Conservation (phyloP, 2,113 vertebrate genomes). For the Paramormyrops kingsleyae region DNA sequence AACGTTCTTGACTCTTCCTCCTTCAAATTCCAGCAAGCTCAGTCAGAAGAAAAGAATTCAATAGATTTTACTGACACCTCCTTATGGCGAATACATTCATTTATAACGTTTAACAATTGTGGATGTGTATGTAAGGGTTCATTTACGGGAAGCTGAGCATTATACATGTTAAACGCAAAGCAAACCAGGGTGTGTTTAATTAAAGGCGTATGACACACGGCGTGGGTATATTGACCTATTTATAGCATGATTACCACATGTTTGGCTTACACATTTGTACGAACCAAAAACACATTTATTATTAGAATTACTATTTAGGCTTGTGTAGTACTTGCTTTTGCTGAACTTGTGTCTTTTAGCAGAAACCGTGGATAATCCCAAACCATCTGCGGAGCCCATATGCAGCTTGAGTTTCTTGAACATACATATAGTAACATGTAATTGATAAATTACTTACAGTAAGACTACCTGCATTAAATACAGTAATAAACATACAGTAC, state of each 20-base stretch:
- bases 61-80: neutral
- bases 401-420: neutral
- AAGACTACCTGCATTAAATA: neutral
- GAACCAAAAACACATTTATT: neutral
- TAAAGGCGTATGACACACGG: too few species aligned
- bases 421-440: neutral
- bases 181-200: too few species aligned
- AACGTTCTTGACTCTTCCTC: constrained; percentile 33
- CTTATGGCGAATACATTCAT: constrained; percentile 21
- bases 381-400: neutral
- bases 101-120: neutral
- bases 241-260: too few species aligned
- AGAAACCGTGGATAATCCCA: neutral
- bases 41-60: constrained; percentile 7
- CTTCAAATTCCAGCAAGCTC: constrained; percentile 21
- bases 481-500: neutral
- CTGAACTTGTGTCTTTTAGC: neutral
- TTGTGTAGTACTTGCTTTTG: neutral
- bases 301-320: neutral
- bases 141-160: neutral
- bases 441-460: neutral
- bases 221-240: too few species aligned
- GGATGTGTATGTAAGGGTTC: neutral
- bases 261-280: neutral
- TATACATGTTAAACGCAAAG: neutral